Percentiles rank a stretch among this genome's conserved stretches.
Conservation (phyloP, 2,797 vertebrate genomes). For the Xerus rutilus region DNA sequence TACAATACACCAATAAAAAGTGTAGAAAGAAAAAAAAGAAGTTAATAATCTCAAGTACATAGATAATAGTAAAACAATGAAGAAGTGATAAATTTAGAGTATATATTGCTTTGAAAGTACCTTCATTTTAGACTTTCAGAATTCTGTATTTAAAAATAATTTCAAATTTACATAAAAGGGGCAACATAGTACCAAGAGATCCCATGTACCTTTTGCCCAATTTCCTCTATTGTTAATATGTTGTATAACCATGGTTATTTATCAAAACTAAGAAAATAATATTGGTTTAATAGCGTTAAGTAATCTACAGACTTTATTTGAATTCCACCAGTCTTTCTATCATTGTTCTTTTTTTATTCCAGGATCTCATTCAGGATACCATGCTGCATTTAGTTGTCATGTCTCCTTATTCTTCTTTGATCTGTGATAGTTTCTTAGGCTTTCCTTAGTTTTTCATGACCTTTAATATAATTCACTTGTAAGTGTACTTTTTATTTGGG, state of each 20-base stretch:
- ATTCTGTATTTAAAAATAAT: constrained; percentile 21
- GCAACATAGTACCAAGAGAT: neutral
- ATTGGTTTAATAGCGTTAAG: neutral
- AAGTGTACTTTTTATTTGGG: neutral
- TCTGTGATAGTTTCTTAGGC: neutral
- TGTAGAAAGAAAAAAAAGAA: too few relatives aligned
- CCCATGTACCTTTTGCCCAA: neutral
- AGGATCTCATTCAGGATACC: neutral
- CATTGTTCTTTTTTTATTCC: neutral
- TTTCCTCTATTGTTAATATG: neutral
- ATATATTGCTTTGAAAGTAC: neutral
- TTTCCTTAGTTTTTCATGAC: neutral
- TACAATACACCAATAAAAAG: too few relatives aligned
- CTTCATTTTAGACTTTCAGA: neutral
- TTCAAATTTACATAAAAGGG: neutral
- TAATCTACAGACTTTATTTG: neutral
- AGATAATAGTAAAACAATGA: neutral
- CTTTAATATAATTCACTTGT: neutral
- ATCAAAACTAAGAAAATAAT: constrained; percentile 10
- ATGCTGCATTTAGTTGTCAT: neutral
- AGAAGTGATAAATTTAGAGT: neutral
- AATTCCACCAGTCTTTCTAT: neutral
- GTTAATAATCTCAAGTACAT: neutral
- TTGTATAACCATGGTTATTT: neutral
- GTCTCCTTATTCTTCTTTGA: neutral